Evolutionary conservation across 1,140 invertebrate genomes (phyloP), one percentile per base, ranked within the genome.

Genomic region (Cydia fagiglandana): DNA sequence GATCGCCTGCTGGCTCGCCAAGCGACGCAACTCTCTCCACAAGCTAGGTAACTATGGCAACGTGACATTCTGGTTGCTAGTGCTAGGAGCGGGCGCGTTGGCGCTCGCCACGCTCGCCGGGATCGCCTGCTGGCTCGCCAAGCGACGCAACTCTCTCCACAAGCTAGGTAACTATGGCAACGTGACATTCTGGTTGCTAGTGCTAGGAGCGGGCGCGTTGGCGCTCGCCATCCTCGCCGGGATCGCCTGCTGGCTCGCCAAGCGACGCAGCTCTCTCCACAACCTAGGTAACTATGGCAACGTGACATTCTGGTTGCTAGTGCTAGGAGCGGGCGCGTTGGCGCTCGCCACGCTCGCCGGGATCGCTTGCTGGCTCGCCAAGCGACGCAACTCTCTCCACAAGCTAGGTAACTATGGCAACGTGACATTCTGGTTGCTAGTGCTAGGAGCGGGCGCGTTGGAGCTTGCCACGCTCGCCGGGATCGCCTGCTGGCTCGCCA

Each of bases 1-100:
- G 6, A 73, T 88, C 41, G 86, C 84, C 4, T 91, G 90, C 80
- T 92, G 89, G 90, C 79, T 89, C 47, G 84, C 86, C 56, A 61
- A 61, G 56, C 56, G 56, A 24, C 56, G 56, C 20, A 61, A 24
- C 20, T 61, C 56, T 0, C 20, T 61, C 1, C 64, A 68, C 30
- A 68, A 68, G 64, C 64, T 68, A 20, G 64, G 64, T 68, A 20
- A 53, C 15, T n/a, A 79, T 84, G 82, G 87, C 84, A 86, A 81
- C 34, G 77, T 82, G 1, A 84, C 84, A 13, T 84, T 89, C 56
- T 91, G 88, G 89, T 76, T 85, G 79, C 45, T 90, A 77, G 83
- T 88, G 73, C 80, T 84, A 13, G 85, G 84, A 2, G 84, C 82
- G 7, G 81, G 81, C 0, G 84, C 79, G 6, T 64, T 86, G 41